Base-by-base conservation (phyloP, 2,113 vertebrate genomes). In the Mirounga angustirostris region DNA sequence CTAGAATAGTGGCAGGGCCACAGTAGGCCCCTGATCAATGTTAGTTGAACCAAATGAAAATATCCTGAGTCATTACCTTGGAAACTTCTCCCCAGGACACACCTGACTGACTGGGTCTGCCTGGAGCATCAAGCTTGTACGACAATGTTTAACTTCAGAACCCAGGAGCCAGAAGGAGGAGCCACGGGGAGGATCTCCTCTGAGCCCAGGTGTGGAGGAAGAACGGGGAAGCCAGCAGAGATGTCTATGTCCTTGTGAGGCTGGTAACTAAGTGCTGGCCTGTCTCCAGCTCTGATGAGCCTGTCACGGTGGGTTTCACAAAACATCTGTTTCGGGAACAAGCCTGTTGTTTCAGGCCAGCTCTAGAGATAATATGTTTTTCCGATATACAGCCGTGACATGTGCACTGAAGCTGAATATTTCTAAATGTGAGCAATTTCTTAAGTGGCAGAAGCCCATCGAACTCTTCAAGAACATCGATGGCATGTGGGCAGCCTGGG, bases 121-220 rank as follows among this genome's bases (percentile, higher is more conserved):
- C 56, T 80, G 7, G 5, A 19, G 8, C 9, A 36, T 2, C 54
- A 71, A 59, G n/a, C 59, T 93, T 87, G 84, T 88, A 73, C 96
- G 95, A 73, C 96, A 94, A 89, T 95, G 92, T 92, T 97, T 90
- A 96, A 96, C 95, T 82, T 95, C 40, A 91, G 95, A 92, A 76
- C 58, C 58, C 11, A 21, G 5, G 33, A 24, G 46, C 46, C 84
- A 82, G 93, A 91, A 92, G 76, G 94, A 88, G 63, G 69, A 92
- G 30, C 61, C 50, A 14, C 16, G 0, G 91, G 83, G 84, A 92
- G 40, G 14, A 4, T 16, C 56, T 76, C 54, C 73, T 56, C 30
- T 0, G 65, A 83, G 89, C 59, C 87, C 89, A 91, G 71, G 58
- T 46, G 73, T 0, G 4, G 10, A 30, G 63, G 43, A 50, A 18